A percentile compares a stretch with the other conserved stretches of the same genome.
Conservation (phyloP, 2,797 vertebrate species). For the Poeciliopsis turneri region DNA sequence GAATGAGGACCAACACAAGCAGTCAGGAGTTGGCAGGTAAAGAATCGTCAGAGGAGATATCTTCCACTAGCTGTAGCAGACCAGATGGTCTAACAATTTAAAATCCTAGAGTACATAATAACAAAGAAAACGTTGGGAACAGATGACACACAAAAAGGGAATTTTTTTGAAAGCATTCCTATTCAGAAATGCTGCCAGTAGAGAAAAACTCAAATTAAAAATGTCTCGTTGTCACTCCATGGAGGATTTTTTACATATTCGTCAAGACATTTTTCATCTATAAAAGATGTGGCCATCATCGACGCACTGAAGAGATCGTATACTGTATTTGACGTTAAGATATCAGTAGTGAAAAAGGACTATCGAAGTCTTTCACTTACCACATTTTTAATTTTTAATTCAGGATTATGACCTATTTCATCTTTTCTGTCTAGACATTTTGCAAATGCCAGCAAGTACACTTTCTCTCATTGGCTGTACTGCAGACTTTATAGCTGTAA, state of each 20-base stretch:
- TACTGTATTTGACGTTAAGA: background rate
- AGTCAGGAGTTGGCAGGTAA: background rate
- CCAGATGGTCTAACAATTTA: background rate
- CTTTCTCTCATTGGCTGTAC: background rate
- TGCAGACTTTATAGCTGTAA: constrained; percentile 8
- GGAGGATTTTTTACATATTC: background rate
- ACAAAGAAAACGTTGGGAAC: background rate
- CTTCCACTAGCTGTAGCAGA: background rate
- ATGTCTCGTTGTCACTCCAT: background rate
- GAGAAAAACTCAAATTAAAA: background rate
- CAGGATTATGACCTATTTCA: background rate
- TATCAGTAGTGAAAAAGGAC: background rate
- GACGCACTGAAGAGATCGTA: background rate
- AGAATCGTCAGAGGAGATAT: background rate
- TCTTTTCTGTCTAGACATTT: background rate
- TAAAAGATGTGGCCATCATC: background rate
- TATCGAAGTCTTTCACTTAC: background rate
- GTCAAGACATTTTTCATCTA: background rate
- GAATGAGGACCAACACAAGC: background rate
- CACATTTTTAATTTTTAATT: background rate
- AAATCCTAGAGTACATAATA: background rate
- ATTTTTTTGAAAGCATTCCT: background rate
- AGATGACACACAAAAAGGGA: background rate
- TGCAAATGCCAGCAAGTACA: background rate
- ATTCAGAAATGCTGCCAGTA: background rate